Evolutionary conservation across 2,888 invertebrate species (phyloP), one percentile per base, ranked within the genome.

Genomic region (Biston stratarius): DNA sequence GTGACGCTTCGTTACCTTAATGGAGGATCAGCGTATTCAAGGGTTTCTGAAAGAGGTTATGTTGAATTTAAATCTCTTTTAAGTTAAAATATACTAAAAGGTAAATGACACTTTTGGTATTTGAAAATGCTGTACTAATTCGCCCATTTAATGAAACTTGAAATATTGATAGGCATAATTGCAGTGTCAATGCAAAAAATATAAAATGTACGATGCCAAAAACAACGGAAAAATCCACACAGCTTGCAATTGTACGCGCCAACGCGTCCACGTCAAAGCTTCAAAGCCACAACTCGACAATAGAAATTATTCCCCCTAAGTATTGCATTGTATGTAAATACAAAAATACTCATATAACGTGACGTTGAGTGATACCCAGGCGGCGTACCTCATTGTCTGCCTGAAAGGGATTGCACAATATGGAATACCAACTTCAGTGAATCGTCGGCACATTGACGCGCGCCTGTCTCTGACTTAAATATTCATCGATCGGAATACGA

Each of bases 321-420:
- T 68, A 60, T 68, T 68, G 56, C 61, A 68, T 68, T 68, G 56
- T 64, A 68, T 68, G 67, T 68, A 67, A 63, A 67, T 67, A 62
- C 59, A 90, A 91, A 92, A 92, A 91, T 90, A 88, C 83, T 60
- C 83, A 87, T 88, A 88, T 80, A 84, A 79, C 80, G 75, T 90
- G 93, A 92, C 92, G 86, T 92, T 92, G 93, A 93, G 89, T 92
- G 92, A 93, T 94, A 91, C 87, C 84, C 82, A 80, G 71, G 56
- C 55, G 51, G 77, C 82, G 83, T 33, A 56, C 84, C 81, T 82
- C 85, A 91, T 93, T 93, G 93, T 94, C 38, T 38, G 52, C 6
- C 65, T 58, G 58, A 58, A 48, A 58, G 58, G 48, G 58, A 92
- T 93, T 93, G 93, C 93, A 58, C 58, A 58, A 58, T 70, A 72